Base-by-base conservation (phyloP, 1,140 invertebrate genomes). In the Oryzaephilus surinamensis region DNA sequence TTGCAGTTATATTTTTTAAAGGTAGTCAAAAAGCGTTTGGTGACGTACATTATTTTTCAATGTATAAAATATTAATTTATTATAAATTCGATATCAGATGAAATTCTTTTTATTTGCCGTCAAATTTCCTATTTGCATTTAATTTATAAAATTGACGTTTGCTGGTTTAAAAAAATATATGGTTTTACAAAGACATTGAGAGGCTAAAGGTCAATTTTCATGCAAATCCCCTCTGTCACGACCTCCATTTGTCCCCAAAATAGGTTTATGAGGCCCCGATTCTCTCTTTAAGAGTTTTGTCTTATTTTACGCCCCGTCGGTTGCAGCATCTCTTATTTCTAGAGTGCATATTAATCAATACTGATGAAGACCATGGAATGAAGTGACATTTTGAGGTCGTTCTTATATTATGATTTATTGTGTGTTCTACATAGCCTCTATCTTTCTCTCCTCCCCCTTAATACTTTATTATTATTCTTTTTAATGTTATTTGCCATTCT, bases 151-250 rank as follows among this genome's bases (percentile, higher is more conserved):
- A n/a, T n/a, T n/a, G n/a, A n/a, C n/a, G n/a, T n/a, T n/a, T n/a
- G n/a, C n/a, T n/a, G n/a, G n/a, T n/a, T n/a, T n/a, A n/a, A n/a
- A n/a, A n/a, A n/a, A n/a, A n/a, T n/a, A n/a, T n/a, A n/a, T n/a
- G n/a, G n/a, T n/a, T n/a, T n/a, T n/a, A n/a, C n/a, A n/a, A n/a
- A n/a, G n/a, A n/a, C n/a, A n/a, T n/a, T n/a, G n/a, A n/a, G n/a
- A 21, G 18, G 28, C 14, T 38, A 51, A 39, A 47, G 49, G 51
- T 54, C 49, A 54, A 54, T 54, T 54, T 54, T 51, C 39, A 54
- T 54, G 51, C 45, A 54, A 54, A 54, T 54, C 46, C 44, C 32
- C 38, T 24, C 40, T 51, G 51, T 51, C 49, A 51, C 35, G 44
- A 50, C 44, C 46, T 42, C 43, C 41, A 51, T 54, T 54, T 54